phyloP scores from a whole-genome alignment of 2,888 invertebrate species.

The Diloba caeruleocephala region DNA sequence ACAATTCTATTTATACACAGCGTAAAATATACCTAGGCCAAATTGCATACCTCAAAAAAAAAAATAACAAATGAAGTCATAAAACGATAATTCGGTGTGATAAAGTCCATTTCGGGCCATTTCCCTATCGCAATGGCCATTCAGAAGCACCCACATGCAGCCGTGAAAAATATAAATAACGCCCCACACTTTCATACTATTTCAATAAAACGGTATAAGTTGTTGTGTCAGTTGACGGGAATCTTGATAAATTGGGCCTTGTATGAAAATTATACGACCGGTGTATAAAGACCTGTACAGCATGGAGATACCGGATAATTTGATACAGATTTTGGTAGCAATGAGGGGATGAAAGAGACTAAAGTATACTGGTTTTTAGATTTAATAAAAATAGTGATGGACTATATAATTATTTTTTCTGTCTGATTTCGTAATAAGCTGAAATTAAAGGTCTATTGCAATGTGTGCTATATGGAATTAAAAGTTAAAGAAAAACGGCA shows the following conservation, averaged over 20 bases:
- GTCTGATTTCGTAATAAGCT: too few relatives aligned
- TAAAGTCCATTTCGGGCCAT: conserved; percentile 39
- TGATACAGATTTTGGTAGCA: background rate
- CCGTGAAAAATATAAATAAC: conserved; percentile 31
- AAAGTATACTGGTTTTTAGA: background rate
- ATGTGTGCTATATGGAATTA: too few relatives aligned
- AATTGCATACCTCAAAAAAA: conserved; percentile 28
- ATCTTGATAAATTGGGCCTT: conserved; percentile 45
- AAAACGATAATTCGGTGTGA: conserved; percentile 42
- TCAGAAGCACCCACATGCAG: conserved; percentile 39
- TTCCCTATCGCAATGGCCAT: conserved; percentile 27
- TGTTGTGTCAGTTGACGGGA: conserved; percentile 19
- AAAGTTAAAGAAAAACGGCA: too few relatives aligned
- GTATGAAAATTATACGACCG: background rate
- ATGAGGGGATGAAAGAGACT: background rate
- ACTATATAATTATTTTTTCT: too few relatives aligned
- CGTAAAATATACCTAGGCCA: conserved; percentile 22
- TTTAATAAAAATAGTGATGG: too few relatives aligned
- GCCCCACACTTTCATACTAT: conserved; percentile 21
- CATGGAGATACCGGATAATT: background rate
- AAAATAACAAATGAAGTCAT: conserved; percentile 42
- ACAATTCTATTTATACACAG: conserved; percentile 17
- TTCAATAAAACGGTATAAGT: conserved; percentile 34
- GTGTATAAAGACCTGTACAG: background rate
- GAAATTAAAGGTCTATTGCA: background rate